Evolutionary conservation across 2,113 vertebrate species (phyloP), one percentile per base, ranked within the genome.

Genomic region (Pipa parva): DNA sequence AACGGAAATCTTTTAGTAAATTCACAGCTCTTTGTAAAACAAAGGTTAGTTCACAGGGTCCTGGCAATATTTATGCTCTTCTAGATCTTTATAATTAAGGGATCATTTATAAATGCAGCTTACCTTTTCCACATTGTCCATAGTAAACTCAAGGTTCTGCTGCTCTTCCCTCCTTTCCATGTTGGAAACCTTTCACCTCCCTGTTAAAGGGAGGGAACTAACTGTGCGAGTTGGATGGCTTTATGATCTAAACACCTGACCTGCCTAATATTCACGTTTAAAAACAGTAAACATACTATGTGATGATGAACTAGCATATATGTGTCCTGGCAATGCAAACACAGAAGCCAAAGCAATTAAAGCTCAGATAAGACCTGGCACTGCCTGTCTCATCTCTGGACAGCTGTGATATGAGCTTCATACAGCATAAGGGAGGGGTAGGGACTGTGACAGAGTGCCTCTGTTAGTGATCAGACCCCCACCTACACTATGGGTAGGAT

Each of bases 101-200:
- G 4, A 7, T 20, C 4, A 5, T 20, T 5, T 1, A 13, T 21
- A 21, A 17, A 7, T 15, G 5, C 9, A 9, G 21, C 85, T 79
- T 78, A 96, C 95, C 92, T 97, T 95, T 78, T 97, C 94, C 74
- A 97, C 95, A 82, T 97, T 97, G 67, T 96, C 95, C 88, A 97
- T 93, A 2, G 93, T 95, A 84, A 96, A 95, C 84, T 97, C 95
- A 83, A 94, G 80, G 73, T 81, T 77, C 63, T 85, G 90, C 45
- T 74, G 54, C 78, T 80, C 72, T 72, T 72, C 59, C 77, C 80
- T 81, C 75, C 80, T 76, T 87, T 83, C 64, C 81, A 84, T 78
- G 78, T 71, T 17, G 83, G 81, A 59, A 85, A 84, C 85, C 87
- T 85, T n/a, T 56, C 24, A 80, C 78, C 72, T 75, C 74, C 63